A percentile compares a stretch with the other conserved stretches of the same genome.
Conservation (phyloP, 1,140 invertebrate species). For the Mylabris phalerata region DNA sequence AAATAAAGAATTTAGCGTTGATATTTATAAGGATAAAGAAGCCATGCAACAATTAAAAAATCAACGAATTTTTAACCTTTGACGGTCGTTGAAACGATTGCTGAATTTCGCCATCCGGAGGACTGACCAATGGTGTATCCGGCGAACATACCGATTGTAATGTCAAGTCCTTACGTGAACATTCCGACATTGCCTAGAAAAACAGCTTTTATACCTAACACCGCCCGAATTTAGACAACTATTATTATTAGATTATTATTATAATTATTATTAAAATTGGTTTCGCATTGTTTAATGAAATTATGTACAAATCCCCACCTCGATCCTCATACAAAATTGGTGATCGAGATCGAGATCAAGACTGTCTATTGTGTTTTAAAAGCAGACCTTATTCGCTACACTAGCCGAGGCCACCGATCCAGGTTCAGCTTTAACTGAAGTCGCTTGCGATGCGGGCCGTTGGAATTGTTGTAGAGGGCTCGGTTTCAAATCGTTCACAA, state of each 20-base stretch:
- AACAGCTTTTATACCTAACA: slow-evolving; percentile 1
- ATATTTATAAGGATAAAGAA: too few relatives aligned
- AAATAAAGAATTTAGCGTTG: too few relatives aligned
- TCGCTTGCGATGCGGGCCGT: slow-evolving; percentile 50
- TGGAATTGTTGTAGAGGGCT: slow-evolving; percentile 33
- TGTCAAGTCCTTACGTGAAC: slow-evolving; percentile 49
- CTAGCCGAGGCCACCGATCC: slow-evolving; percentile 45
- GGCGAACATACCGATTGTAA: slow-evolving; percentile 42
- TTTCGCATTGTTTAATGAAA: neutral
- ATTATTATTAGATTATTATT: neutral
- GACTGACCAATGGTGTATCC: slow-evolving; percentile 37
- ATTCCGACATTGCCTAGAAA: slow-evolving; percentile 45
- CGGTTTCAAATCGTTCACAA: slow-evolving; percentile 8
- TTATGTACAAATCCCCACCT: neutral
- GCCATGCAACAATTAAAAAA: too few relatives aligned
- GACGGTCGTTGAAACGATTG: slow-evolving; percentile 30
- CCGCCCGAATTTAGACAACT: neutral
- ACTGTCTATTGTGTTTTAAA: too few relatives aligned
- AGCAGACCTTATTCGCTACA: slow-evolving; percentile 38
- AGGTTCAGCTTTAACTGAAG: slow-evolving; percentile 56
- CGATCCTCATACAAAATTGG: too few relatives aligned
- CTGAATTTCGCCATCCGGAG: slow-evolving; percentile 35
- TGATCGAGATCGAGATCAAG: too few relatives aligned
- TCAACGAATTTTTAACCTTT: slow-evolving; percentile 29
- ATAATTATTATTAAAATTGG: too few relatives aligned